A percentile compares a stretch with the other conserved stretches of the same genome.
phyloP scores from a whole-genome alignment of 2,888 invertebrate species.

The Morpho achilles region DNA sequence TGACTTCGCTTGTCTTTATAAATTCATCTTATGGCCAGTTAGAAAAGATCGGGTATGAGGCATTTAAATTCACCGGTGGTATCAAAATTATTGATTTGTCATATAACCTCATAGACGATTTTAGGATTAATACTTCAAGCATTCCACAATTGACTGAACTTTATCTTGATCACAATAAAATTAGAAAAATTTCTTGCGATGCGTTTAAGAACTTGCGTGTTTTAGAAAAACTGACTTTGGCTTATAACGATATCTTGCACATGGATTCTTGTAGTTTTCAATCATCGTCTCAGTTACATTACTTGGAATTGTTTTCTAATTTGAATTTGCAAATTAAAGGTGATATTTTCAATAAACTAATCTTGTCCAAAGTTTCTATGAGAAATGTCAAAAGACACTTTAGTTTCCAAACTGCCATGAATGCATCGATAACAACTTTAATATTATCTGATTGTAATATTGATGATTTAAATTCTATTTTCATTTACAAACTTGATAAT shows the following conservation, averaged over 20 bases:
- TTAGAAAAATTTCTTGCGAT: conserved; percentile 14
- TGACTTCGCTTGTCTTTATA: conserved; percentile 3
- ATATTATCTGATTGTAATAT: conserved; percentile 17
- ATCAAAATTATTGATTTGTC: conserved; percentile 20
- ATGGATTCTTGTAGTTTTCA: conserved; percentile 16
- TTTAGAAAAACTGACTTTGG: conserved; percentile 15
- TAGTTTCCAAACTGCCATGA: conserved; percentile 10
- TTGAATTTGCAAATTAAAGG: conserved; percentile 8
- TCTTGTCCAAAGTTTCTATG: conserved; percentile 14
- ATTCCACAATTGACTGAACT: conserved; percentile 11
- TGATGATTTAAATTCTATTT: conserved; percentile 12
- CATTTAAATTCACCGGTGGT: conserved; percentile 13
- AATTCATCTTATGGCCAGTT: conserved; percentile 16
- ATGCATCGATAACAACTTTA: conserved; percentile 18
- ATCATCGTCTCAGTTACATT: conserved; percentile 8
- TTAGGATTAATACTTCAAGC: conserved; percentile 17
- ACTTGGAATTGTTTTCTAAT: conserved; percentile 14
- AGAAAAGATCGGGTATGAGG: conserved; percentile 17
- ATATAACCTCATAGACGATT: conserved; percentile 14
- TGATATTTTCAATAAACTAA: conserved; percentile 16
- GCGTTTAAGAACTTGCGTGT: conserved; percentile 13
- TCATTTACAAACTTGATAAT: conserved; percentile 14
- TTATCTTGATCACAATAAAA: conserved; percentile 18
- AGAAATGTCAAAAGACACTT: conserved; percentile 6
- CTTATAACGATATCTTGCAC: conserved; percentile 14